phyloP scores from a whole-genome alignment of 1,140 invertebrate genomes.

The Xylocopa sonorina region DNA sequence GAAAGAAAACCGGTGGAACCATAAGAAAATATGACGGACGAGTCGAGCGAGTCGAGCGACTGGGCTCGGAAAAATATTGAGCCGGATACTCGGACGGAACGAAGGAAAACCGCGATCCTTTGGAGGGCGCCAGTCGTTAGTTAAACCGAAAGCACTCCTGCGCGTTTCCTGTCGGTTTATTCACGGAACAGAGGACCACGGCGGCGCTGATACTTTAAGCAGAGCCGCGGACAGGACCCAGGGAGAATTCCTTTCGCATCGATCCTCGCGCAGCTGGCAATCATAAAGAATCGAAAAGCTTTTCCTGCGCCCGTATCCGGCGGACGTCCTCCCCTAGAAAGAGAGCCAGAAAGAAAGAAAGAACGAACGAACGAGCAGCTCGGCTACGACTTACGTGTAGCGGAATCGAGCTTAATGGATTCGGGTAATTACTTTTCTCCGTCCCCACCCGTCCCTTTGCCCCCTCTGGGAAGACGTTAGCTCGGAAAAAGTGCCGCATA shows the following conservation, averaged over 20 bases:
- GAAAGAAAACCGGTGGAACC: neutral
- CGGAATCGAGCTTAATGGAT: slow-evolving; percentile 44
- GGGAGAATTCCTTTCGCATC: slow-evolving; percentile 14
- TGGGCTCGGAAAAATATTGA: neutral
- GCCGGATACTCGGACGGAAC: neutral
- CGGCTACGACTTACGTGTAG: slow-evolving; percentile 1
- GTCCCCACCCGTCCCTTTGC: neutral
- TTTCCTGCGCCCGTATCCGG: neutral
- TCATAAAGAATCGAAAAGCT: slow-evolving; percentile 22
- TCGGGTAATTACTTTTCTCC: slow-evolving; percentile 40
- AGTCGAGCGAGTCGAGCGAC: too few species aligned
- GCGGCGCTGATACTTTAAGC: slow-evolving; percentile 3
- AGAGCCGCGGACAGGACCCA: slow-evolving; percentile 16
- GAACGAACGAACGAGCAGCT: neutral
- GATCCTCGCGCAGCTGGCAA: slow-evolving; percentile 5
- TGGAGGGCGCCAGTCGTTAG: slow-evolving; percentile 29
- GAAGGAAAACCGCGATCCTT: neutral
- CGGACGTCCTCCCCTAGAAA: neutral
- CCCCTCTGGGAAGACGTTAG: slow-evolving; percentile 20
- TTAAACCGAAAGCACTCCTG: slow-evolving; percentile 58
- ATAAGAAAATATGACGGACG: slow-evolving; percentile 4
- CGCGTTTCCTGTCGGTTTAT: slow-evolving; percentile 50
- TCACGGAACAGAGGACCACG: slow-evolving; percentile 30
- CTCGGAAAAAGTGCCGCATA: slow-evolving; percentile 19
- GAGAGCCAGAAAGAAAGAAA: neutral